These are phyloP conservation scores for Apamea monoglypha DNA, from an alignment of 2,888 invertebrate genomes.

Conservation along the genomic window DNA sequence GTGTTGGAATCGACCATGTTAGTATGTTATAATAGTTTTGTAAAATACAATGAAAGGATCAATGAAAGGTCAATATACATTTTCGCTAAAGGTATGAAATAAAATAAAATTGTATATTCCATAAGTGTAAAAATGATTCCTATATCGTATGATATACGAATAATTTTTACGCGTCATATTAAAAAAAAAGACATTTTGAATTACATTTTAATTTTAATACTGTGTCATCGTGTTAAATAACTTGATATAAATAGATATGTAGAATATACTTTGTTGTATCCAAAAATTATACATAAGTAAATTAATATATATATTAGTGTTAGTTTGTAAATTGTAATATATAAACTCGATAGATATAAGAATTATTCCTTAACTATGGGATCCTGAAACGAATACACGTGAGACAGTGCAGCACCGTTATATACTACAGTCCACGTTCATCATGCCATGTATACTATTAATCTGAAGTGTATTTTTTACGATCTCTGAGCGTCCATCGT, in stretches of 20 bases:
- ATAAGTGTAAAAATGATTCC: neutral
- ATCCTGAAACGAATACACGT: constrained; percentile 33
- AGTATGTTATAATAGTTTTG: no score
- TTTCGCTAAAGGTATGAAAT: neutral
- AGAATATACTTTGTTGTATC: neutral
- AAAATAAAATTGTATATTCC: neutral
- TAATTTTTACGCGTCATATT: neutral
- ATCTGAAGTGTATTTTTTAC: neutral
- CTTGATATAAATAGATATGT: neutral
- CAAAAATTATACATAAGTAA: neutral
- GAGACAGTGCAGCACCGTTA: neutral
- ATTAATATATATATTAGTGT: no score
- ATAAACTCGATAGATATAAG: neutral
- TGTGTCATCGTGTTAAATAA: neutral
- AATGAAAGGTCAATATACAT: neutral
- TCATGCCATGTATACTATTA: neutral
- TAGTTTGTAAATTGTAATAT: neutral
- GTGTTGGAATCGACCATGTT: neutral
- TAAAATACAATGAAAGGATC: neutral
- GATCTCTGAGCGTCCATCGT: constrained; percentile 19
- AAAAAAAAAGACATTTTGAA: neutral
- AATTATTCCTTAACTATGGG: neutral
- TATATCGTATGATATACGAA: neutral
- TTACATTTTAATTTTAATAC: neutral
- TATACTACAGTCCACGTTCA: neutral